Evolutionary conservation across 2,888 invertebrate species (phyloP).

Genomic region (Watsonalla binaria): DNA sequence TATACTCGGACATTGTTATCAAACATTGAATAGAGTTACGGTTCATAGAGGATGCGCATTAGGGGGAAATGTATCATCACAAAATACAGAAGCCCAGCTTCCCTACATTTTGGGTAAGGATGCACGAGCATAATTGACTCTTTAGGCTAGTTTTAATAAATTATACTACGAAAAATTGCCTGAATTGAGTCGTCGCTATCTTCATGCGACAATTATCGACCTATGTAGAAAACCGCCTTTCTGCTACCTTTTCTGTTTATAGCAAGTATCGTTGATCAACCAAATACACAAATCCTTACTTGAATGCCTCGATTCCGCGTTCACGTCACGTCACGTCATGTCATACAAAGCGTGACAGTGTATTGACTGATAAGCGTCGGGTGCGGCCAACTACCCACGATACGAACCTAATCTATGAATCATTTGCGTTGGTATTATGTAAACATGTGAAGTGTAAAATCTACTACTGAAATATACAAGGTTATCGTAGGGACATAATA

Average conservation of each 20-base stretch:
- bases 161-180: too few species aligned
- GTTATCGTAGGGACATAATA: neutral
- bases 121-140: too few species aligned
- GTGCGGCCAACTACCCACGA: conserved; percentile 29
- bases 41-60: conserved; percentile 15
- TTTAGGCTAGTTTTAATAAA: too few species aligned
- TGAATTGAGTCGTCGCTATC: too few species aligned
- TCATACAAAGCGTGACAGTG: conserved; percentile 27
- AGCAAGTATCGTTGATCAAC: neutral
- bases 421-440: conserved; percentile 10
- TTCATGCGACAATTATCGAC: too few species aligned
- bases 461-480: neutral
- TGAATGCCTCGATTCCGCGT: conserved; percentile 39
- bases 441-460: neutral
- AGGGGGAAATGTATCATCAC: conserved; percentile 20
- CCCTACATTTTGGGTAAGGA: too few species aligned
- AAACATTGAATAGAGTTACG: conserved; percentile 6
- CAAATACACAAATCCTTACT: conserved; percentile 36
- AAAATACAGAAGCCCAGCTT: too few species aligned
- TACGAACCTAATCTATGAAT: conserved; percentile 34
- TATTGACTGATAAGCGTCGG: conserved; percentile 53
- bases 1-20: neutral
- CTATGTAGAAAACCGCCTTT: too few species aligned
- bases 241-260: too few species aligned
- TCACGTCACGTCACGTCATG: conserved; percentile 26